Base-by-base conservation (phyloP, 2,888 invertebrate species). In the Hofmannophila pseudospretella region DNA sequence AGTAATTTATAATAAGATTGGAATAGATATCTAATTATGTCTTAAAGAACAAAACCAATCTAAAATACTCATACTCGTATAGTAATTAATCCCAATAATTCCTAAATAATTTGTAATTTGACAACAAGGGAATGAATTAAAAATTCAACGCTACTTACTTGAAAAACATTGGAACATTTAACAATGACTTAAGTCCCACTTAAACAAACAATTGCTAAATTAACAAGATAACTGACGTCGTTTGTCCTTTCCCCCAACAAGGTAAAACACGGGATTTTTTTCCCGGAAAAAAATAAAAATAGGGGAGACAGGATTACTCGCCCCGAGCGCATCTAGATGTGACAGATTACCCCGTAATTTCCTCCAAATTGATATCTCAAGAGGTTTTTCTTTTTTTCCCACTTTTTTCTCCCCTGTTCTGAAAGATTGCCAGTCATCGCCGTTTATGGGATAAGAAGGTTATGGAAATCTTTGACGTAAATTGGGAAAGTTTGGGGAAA, bases 341-440 rank as follows among this genome's bases (percentile, higher is more conserved):
- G 85, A 85, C 85, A 85, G 85, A 85, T 85, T 85, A 85, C 69
- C 67, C 67, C 59, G 81, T 85, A 84, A 86, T 85, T 80, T 78
- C 72, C 59, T 54, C 73, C 64, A 84, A 86, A 85, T 86, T 82
- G 85, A 84, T 86, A 85, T 84, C 81, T 80, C 75, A 67, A 75
- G 75, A 67, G 75, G 62, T 59, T 59, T 67, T 69, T 70, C 65
- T 58, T 58, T 66, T 23, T 5, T 23, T n/a, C 23, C 23, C 7
- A 2, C 58, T 58, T 53, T 45, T 37, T 39, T 46, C 51, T 50
- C 51, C 46, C 53, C 50, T 36, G 30, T 26, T 37, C 58, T 72
- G 68, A 67, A 66, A 74, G 68, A 77, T 77, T 72, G 74, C 68
- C 60, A 71, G 76, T 80, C 79, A 76, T 67, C 66, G 60, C 46